Evolutionary conservation across 2,797 vertebrate genomes (phyloP), one percentile per base, ranked within the genome.

Genomic region (Aldrovandia affinis): DNA sequence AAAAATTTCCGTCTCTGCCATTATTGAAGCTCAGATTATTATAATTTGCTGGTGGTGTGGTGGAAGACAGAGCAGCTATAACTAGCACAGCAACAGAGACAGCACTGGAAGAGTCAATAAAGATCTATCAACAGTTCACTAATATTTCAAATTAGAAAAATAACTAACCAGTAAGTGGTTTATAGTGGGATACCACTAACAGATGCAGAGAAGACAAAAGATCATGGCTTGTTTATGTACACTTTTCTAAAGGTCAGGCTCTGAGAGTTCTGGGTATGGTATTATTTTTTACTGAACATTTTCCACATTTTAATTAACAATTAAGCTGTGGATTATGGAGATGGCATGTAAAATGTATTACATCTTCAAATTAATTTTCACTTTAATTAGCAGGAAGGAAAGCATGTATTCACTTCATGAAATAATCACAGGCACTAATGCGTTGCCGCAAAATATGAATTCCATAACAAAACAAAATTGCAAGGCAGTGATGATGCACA

Each of bases 181-280:
- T 63, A 57, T 8, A 63, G 25, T 28, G 8, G 22, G 25, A 63
- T 25, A 61, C n/a, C 25, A 63, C n/a, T 63, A 25, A 63, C 6
- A 63, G 25, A 63, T 63, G 10, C 25, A n/a, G 22, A 25, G 59
- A 57, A 57, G 55, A n/a, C 59, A n/a, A 63, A 63, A 63, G 22
- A 63, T 7, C n/a, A n/a, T 9, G n/a, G 25, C n/a, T 28, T 63
- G 59, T n/a, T 63, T 63, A 9, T n/a, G n/a, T 63, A 7, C 3
- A 63, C 10, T n/a, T 63, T 25, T 7, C 22, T n/a, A 28, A n/a
- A 63, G 22, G 9, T 63, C 25, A n/a, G 0, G 22, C 22, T n/a
- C n/a, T 63, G 22, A 63, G n/a, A 63, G 59, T 63, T n/a, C 59
- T 63, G 59, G 59, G n/a, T 63, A 63, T n/a, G 22, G 59, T 63